Conservation (phyloP, 2,113 vertebrate species). For the Uria lomvia region DNA sequence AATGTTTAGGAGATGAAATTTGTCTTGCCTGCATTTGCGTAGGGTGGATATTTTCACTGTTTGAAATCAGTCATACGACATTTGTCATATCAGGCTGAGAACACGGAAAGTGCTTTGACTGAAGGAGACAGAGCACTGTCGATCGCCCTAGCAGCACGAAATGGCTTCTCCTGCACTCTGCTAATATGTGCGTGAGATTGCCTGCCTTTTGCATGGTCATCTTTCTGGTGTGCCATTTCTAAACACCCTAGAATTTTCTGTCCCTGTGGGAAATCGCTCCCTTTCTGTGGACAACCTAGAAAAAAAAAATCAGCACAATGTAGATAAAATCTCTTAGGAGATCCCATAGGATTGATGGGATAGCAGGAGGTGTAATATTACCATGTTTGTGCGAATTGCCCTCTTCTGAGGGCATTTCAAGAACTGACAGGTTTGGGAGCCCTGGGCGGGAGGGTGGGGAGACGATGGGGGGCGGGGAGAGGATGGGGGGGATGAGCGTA, state of each 20-base stretch:
- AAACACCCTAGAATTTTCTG: not conserved
- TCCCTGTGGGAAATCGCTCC: not conserved
- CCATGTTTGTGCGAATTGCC: not conserved
- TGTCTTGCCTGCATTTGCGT: accelerated
- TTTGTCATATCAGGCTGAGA: not conserved
- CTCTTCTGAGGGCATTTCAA: not conserved
- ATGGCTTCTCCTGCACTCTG: not conserved
- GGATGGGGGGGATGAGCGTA: too few relatives aligned
- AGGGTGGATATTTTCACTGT: accelerated
- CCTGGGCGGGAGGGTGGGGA: too few relatives aligned
- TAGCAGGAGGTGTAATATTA: not conserved
- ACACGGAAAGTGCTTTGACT: not conserved
- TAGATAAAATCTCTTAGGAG: not conserved
- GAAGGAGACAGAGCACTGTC: not conserved
- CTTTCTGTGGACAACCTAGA: not conserved
- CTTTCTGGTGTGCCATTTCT: not conserved
- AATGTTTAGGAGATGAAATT: not conserved
- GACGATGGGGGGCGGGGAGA: too few relatives aligned
- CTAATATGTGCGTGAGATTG: accelerated
- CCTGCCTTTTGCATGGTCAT: not conserved
- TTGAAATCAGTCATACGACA: accelerated
- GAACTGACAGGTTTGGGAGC: not conserved
- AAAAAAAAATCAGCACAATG: accelerated
- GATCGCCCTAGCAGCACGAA: accelerated
- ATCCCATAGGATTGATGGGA: accelerated